A percentile compares a stretch with the other conserved stretches of the same genome.
These are phyloP conservation scores for Penaeus vannamei DNA, from an alignment of 1,140 invertebrate genomes.

Conservation along the genomic window DNA sequence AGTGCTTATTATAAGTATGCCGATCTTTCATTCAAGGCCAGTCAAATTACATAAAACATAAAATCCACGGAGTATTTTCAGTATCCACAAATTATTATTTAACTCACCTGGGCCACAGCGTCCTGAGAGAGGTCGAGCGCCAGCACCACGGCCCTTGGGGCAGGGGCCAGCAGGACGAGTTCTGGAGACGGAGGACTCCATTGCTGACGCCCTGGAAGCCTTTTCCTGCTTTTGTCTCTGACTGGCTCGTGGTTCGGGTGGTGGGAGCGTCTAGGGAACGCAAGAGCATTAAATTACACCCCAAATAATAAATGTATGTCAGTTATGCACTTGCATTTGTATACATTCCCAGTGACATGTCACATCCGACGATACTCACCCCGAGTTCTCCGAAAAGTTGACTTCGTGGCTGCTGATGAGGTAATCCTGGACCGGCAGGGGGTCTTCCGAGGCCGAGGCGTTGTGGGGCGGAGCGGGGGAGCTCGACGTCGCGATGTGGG, in stretches of 20 bases:
- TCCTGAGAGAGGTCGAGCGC: conserved; percentile 63
- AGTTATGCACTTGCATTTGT: neutral
- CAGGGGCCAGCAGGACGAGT: conserved; percentile 44
- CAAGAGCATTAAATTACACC: neutral
- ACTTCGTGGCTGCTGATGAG: neutral
- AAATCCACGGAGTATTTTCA: neutral
- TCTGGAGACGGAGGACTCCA: conserved; percentile 35
- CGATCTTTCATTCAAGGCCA: neutral
- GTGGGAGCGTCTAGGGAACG: neutral
- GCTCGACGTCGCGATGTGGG: conserved; percentile 39
- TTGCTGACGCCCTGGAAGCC: conserved; percentile 17
- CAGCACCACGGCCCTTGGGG: conserved; percentile 58
- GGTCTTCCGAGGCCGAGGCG: neutral
- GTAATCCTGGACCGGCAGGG: neutral
- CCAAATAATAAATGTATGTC: neutral
- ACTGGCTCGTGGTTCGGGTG: neutral
- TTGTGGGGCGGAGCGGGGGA: neutral
- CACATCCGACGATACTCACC: neutral
- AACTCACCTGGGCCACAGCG: conserved; percentile 56
- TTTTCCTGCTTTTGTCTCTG: neutral
- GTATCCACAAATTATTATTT: neutral
- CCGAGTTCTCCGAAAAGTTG: neutral
- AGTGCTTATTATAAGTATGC: neutral
- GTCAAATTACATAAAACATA: neutral
- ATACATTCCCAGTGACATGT: neutral